Base-by-base conservation (phyloP, 2,888 invertebrate genomes). In the Cancer borealis region DNA sequence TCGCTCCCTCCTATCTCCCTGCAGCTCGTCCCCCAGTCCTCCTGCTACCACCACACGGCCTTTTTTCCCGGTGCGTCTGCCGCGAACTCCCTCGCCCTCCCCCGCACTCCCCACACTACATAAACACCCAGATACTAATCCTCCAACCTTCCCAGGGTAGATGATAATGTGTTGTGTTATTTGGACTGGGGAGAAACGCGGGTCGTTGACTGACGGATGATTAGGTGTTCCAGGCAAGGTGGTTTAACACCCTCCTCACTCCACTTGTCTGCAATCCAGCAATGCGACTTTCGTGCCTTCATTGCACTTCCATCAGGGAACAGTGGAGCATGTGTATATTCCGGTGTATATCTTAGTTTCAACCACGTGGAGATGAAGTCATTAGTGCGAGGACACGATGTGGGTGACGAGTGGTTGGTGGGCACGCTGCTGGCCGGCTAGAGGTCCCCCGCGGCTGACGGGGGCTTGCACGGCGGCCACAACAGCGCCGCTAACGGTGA, bases 401-500 rank as follows among this genome's bases (percentile, higher is more conserved):
- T 39, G 84, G 84, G 84, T 84, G 84, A 84, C 39, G 39, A 84
- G 84, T 84, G 30, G 10, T 10, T 10, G 84, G 6, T 30, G 39
- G 84, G 84, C 39, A 8, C 17, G 39, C 10, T 30, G 84, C 39
- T 84, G 84, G 84, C 84, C 39, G 39, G 6, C 84, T 84, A 14
- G 14, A 84, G 30, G 39, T 84, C 84, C 84, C 79, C 84, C 30
- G 39, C 39, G 30, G 84, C 84, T 84, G 84, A 84, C 84, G 84
- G 79, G 12, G 84, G 84, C 84, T 39, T 39, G 84, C 84, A 10
- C 21, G 39, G n/a, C 30, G 39, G 84, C 84, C 39, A 84, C 84
- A 84, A 84, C 84, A 84, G 84, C 84, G 84, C 30, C 84, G 84
- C 84, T 84, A 84, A 84, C 84, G 84, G 84, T 84, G 84, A 14